phyloP scores from a whole-genome alignment of 92 coral and sea anemone species.

The Zoanthus solanderi region DNA sequence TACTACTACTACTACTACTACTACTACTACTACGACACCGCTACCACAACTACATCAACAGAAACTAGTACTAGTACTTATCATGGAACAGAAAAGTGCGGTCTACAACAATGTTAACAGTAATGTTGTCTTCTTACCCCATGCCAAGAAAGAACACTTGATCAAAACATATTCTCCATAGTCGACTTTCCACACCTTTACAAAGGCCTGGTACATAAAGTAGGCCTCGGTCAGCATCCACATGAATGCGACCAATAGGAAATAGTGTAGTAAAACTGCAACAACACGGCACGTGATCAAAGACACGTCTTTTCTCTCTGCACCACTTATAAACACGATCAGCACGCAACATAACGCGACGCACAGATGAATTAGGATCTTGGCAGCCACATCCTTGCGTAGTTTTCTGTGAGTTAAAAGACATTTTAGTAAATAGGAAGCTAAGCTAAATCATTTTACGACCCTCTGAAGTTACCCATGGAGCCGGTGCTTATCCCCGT shows the following conservation, averaged over 20 bases:
- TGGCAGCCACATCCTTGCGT: conserved; percentile 96
- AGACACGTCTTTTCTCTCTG: conserved; percentile 82
- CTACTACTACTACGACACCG: too few species aligned
- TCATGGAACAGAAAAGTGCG: too few species aligned
- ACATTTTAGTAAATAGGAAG: neutral
- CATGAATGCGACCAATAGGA: conserved; percentile 88
- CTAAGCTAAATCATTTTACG: neutral
- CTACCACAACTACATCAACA: too few species aligned
- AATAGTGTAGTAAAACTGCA: conserved; percentile 91
- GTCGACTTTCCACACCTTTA: conserved; percentile 88
- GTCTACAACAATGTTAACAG: too few species aligned
- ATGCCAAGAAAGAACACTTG: conserved; percentile 88
- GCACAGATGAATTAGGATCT: conserved; percentile 95
- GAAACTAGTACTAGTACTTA: too few species aligned
- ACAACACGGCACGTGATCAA: conserved; percentile 85
- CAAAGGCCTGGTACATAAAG: conserved; percentile 97
- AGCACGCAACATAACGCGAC: conserved; percentile 90
- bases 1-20: too few species aligned
- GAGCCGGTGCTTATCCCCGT: too few species aligned
- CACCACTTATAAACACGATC: conserved; percentile 87
- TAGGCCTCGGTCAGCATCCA: conserved; percentile 98
- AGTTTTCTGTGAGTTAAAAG: conserved; percentile 71
- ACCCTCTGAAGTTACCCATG: too few species aligned
- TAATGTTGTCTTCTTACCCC: conserved; percentile 78
- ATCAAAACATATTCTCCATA: conserved; percentile 91